These are phyloP conservation scores for Antheraea yamamai DNA, from an alignment of 2,888 invertebrate genomes.

Conservation along the genomic window DNA sequence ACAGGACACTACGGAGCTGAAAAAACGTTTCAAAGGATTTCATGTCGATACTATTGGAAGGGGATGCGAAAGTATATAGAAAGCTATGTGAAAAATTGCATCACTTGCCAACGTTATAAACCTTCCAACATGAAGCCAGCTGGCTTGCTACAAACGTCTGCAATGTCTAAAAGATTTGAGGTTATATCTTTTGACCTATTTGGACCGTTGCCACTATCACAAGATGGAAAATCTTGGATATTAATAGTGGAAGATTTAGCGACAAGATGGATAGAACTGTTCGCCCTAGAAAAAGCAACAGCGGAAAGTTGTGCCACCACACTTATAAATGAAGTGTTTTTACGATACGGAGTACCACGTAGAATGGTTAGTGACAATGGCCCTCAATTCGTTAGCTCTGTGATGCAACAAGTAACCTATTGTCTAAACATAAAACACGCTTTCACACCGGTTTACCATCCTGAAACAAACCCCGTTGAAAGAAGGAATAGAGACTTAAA, in stretches of 20 bases:
- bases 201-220: constrained; percentile 30
- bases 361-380: constrained; percentile 29
- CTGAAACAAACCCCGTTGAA: no score
- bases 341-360: constrained; percentile 47
- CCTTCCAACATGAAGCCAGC: constrained; percentile 19
- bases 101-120: constrained; percentile 38
- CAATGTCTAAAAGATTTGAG: constrained; percentile 33
- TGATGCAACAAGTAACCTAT: no score
- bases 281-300: constrained; percentile 33
- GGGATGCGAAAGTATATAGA: constrained; percentile 27
- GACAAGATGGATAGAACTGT: constrained; percentile 37
- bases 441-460: no score
- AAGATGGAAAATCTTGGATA: constrained; percentile 29
- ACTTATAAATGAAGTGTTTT: constrained; percentile 46
- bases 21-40: constrained; percentile 16
- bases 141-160: constrained; percentile 23
- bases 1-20: constrained; percentile 8
- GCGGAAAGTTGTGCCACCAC: constrained; percentile 39
- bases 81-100: constrained; percentile 37
- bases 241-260: constrained; percentile 35
- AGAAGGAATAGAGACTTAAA: no score
- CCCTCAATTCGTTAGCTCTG: no score
- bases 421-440: no score
- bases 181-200: constrained; percentile 46
- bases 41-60: constrained; percentile 25